phyloP scores from a whole-genome alignment of 2,888 invertebrate species.

The Parapristionchus giblindavisi region DNA sequence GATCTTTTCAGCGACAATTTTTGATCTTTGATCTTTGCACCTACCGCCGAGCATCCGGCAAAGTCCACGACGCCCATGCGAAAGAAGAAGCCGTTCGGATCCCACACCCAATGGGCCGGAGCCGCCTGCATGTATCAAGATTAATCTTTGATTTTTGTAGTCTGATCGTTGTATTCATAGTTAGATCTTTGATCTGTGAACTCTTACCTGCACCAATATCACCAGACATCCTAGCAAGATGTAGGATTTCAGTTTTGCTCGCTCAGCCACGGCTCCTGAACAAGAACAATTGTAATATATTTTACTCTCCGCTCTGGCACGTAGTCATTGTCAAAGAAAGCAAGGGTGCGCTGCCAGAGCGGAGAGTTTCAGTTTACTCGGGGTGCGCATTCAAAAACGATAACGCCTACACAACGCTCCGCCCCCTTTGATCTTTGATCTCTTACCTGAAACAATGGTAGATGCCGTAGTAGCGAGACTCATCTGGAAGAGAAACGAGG shows the following conservation, averaged over 20 bases:
- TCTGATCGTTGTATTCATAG: not conserved
- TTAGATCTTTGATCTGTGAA: not conserved
- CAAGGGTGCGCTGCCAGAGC: no score
- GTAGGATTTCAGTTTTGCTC: constrained; percentile 65
- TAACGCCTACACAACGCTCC: no score
- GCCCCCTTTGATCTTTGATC: not conserved
- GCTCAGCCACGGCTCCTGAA: constrained; percentile 67
- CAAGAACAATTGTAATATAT: not conserved
- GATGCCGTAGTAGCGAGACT: constrained; percentile 66
- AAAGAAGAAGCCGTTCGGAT: constrained; percentile 68
- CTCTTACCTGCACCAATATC: constrained; percentile 52
- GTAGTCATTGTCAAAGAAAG: no score
- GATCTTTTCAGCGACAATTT: not conserved
- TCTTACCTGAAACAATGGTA: constrained; percentile 65
- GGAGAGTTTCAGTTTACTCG: no score
- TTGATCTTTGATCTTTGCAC: not conserved
- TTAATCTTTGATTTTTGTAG: not conserved
- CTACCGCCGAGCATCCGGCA: constrained; percentile 70
- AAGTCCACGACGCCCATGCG: constrained; percentile 65
- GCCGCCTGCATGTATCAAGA: no score
- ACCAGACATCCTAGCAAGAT: constrained; percentile 64
- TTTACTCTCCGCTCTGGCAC: not conserved
- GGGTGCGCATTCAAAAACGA: no score
- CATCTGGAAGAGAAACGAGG: constrained; percentile 65
- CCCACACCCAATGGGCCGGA: constrained; percentile 72